phyloP scores from a whole-genome alignment of 2,797 vertebrate genomes.

The Cuculus canorus region DNA sequence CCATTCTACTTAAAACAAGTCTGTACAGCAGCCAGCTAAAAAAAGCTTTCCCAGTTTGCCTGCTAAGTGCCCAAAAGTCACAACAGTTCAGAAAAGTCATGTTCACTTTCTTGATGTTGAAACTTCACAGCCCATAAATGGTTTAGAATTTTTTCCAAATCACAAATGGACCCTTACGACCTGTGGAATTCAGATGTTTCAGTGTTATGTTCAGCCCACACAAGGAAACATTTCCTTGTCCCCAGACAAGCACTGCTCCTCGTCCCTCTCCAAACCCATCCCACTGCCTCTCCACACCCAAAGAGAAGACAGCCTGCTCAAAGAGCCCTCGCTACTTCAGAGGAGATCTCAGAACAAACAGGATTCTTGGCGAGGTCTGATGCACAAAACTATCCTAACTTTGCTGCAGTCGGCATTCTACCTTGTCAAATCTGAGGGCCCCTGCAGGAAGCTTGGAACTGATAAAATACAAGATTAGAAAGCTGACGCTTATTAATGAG shows the following conservation, averaged over 20 bases:
- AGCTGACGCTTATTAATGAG: background rate
- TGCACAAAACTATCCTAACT: background rate
- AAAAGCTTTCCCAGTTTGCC: slow-evolving; percentile 70
- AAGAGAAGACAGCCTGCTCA: background rate
- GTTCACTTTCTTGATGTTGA: slow-evolving; percentile 29
- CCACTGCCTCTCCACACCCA: background rate
- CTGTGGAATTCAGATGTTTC: slow-evolving; percentile 33
- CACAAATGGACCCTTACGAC: slow-evolving; percentile 21
- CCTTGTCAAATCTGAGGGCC: background rate
- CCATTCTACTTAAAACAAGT: slow-evolving; percentile 76
- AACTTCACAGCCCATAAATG: slow-evolving; percentile 32
- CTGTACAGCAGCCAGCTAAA: slow-evolving; percentile 77
- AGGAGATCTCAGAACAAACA: background rate
- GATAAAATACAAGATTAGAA: background rate
- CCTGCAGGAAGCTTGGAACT: slow-evolving; percentile 3
- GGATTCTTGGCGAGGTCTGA: background rate
- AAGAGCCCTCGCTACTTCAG: background rate
- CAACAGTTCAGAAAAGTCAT: slow-evolving; percentile 45
- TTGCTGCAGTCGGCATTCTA: background rate
- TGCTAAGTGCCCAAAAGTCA: slow-evolving; percentile 71
- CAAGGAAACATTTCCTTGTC: background rate
- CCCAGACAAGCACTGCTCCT: background rate
- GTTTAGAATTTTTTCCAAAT: background rate
- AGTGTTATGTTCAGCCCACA: background rate
- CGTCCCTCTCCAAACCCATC: background rate